Evolutionary conservation across 2,888 invertebrate species (phyloP).

Genomic region (Yponomeuta evonymella): DNA sequence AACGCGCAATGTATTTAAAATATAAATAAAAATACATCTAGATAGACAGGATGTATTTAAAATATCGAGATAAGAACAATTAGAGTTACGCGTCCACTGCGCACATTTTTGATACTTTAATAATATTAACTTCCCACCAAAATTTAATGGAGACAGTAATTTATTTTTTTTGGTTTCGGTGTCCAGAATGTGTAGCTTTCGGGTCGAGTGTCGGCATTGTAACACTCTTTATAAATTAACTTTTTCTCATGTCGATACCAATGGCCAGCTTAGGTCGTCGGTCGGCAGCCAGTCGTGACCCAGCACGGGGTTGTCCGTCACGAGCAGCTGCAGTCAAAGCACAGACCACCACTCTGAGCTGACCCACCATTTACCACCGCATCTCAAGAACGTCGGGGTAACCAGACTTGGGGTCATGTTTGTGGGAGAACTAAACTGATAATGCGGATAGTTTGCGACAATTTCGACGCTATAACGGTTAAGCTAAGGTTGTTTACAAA

Average conservation of each 20-base stretch:
- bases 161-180: too few relatives aligned
- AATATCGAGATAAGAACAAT: too few relatives aligned
- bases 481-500: background rate
- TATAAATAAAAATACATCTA: too few relatives aligned
- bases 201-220: too few relatives aligned
- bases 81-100: too few relatives aligned
- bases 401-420: background rate
- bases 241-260: constrained; percentile 26
- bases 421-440: background rate
- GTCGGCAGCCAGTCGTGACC: constrained; percentile 57
- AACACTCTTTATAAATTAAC: background rate
- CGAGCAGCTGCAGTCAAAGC: constrained; percentile 25
- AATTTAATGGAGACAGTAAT: too few relatives aligned
- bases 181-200: too few relatives aligned
- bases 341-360: background rate
- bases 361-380: background rate
- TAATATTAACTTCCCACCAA: too few relatives aligned
- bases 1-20: too few relatives aligned
- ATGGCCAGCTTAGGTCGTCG: constrained; percentile 38
- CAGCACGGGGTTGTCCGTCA: constrained; percentile 43
- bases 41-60: too few relatives aligned
- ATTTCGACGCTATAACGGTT: background rate
- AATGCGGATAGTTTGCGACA: background rate
- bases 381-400: background rate
- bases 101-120: too few relatives aligned